phyloP scores from a whole-genome alignment of 2,797 vertebrate genomes.

The Ctenopoma multispine region DNA sequence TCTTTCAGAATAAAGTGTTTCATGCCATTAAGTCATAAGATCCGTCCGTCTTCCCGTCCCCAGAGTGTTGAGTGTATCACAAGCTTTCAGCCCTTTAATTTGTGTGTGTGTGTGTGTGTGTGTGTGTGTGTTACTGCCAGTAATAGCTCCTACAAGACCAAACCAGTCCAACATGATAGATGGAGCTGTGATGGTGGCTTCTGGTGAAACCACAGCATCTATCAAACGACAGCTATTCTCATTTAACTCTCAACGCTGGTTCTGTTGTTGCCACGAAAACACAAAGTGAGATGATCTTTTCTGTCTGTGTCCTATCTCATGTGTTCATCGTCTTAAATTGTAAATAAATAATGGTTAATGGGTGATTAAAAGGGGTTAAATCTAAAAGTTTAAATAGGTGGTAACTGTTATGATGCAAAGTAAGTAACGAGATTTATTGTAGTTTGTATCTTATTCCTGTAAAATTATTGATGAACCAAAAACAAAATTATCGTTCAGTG shows the following conservation, averaged over 20 bases:
- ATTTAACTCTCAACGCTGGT: constrained; percentile 34
- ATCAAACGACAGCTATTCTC: constrained; percentile 39
- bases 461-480: neutral
- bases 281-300: neutral
- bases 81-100: constrained; percentile 23
- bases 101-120: constrained; percentile 6
- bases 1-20: constrained; percentile 54
- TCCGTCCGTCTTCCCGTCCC: constrained; percentile 3
- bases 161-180: constrained; percentile 26
- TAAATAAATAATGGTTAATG: neutral
- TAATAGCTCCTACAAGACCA: constrained; percentile 42
- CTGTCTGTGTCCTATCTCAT: neutral
- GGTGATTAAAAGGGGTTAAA: neutral
- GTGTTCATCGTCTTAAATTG: neutral
- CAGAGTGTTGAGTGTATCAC: constrained; percentile 8
- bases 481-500: neutral
- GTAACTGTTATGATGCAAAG: neutral
- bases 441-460: neutral
- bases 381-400: neutral
- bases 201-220: constrained; percentile 36
- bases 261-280: constrained; percentile 6
- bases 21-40: constrained; percentile 40
- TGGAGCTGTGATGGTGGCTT: constrained; percentile 39
- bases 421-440: neutral
- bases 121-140: neutral